Percentiles rank a stretch among this genome's conserved stretches.
phyloP scores from a whole-genome alignment of 2,888 invertebrate genomes.

The Trichogramma evanescens region DNA sequence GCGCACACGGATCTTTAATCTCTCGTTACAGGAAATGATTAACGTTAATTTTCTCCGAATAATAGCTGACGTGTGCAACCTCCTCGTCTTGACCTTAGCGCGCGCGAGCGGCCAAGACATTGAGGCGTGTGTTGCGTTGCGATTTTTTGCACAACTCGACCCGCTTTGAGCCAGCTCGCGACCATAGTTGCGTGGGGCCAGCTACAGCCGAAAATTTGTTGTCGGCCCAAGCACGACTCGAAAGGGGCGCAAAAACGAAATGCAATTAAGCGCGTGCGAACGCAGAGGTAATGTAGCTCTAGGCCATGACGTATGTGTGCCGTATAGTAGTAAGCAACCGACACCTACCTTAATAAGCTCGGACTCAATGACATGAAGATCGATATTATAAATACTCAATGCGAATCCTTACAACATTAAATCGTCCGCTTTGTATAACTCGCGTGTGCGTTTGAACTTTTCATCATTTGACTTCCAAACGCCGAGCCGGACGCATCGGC shows the following conservation, averaged over 20 bases:
- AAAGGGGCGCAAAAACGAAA: background rate
- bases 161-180: background rate
- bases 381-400: slow-evolving; percentile 30
- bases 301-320: slow-evolving; percentile 40
- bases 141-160: background rate
- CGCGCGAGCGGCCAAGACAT: too few relatives aligned
- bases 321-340: slow-evolving; percentile 4
- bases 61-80: background rate
- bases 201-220: too few relatives aligned
- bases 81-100: too few relatives aligned
- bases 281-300: slow-evolving; percentile 35
- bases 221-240: background rate
- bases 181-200: too few relatives aligned
- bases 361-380: slow-evolving; percentile 38
- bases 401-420: slow-evolving; percentile 41
- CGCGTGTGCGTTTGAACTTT: background rate
- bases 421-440: background rate
- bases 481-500: background rate
- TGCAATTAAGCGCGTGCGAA: background rate
- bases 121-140: background rate
- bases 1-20: slow-evolving; percentile 7
- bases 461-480: background rate
- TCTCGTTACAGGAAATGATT: slow-evolving; percentile 1
- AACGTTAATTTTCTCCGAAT: background rate
- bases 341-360: slow-evolving; percentile 45